phyloP scores from a whole-genome alignment of 2,113 vertebrate genomes.

The Oplegnathus fasciatus region DNA sequence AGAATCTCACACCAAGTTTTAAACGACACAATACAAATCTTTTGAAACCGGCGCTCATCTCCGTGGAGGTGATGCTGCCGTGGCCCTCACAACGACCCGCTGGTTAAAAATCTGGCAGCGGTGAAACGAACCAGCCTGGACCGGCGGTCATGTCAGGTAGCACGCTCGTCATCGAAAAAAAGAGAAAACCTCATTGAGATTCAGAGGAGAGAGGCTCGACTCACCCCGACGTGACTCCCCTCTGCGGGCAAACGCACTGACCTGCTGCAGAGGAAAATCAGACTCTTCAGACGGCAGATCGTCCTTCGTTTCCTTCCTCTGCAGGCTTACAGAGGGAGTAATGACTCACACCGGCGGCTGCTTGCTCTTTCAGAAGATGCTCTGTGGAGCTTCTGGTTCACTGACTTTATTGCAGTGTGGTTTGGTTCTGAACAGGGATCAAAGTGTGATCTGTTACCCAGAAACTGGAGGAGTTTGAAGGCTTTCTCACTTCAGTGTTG shows the following conservation, averaged over 20 bases:
- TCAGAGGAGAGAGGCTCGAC: slow-evolving; percentile 3
- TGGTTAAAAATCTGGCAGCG: not conserved
- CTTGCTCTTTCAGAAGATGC: not conserved
- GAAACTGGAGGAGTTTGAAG: not conserved
- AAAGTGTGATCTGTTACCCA: slow-evolving; percentile 18
- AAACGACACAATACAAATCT: too few relatives aligned
- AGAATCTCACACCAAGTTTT: too few relatives aligned
- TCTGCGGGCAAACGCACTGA: not conserved
- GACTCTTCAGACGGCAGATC: not conserved
- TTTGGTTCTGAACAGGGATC: not conserved
- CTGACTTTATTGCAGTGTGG: not conserved
- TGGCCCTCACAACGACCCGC: not conserved
- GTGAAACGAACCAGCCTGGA: not conserved
- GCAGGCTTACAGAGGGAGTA: not conserved
- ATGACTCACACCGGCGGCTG: not conserved
- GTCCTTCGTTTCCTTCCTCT: not conserved
- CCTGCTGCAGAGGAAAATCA: slow-evolving; percentile 4
- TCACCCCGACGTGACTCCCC: slow-evolving; percentile 9
- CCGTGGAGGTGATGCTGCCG: not conserved
- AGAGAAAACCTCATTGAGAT: slow-evolving; percentile 16
- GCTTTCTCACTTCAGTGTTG: not conserved
- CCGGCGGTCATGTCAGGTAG: not conserved
- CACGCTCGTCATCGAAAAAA: not conserved
- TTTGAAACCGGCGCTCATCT: not conserved
- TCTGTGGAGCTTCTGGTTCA: slow-evolving; percentile 24